These are phyloP conservation scores for Machimus atricapillus DNA, from an alignment of 2,888 invertebrate genomes.

Conservation along the genomic window DNA sequence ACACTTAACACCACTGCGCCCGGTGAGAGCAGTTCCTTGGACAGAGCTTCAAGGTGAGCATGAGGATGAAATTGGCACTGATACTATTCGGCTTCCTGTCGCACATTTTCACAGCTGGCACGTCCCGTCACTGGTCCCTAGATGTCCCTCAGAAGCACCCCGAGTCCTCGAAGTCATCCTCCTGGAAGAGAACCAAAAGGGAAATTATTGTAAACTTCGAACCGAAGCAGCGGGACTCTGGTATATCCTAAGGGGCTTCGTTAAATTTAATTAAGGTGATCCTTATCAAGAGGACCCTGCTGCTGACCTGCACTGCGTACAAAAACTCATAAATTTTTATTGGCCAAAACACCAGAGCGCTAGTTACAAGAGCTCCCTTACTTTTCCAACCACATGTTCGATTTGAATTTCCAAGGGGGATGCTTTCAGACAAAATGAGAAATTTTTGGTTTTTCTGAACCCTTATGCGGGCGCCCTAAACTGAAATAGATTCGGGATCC, in stretches of 20 bases:
- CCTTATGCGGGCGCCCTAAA: background rate
- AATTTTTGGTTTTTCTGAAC: background rate
- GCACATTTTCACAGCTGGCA: constrained; percentile 9
- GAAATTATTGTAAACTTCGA: background rate
- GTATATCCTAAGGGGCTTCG: background rate
- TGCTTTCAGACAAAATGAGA: background rate
- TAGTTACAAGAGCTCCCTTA: background rate
- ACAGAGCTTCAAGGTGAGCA: constrained; percentile 48
- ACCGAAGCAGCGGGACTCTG: background rate
- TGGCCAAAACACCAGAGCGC: background rate
- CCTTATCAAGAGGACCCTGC: background rate
- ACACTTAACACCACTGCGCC: background rate
- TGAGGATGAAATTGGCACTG: constrained; percentile 48
- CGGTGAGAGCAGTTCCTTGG: constrained; percentile 34
- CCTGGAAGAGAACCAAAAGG: background rate
- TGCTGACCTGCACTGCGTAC: background rate
- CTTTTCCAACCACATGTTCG: background rate
- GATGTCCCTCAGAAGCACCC: background rate
- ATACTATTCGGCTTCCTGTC: constrained; percentile 12
- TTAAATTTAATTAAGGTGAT: constrained; percentile 34
- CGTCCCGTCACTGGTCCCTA: constrained; percentile 17
- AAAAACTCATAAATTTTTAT: constrained; percentile 33
- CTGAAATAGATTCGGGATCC: background rate
- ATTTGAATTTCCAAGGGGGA: background rate
- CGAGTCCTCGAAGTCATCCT: background rate